Evolutionary conservation across 1,140 invertebrate species (phyloP).

Genomic region (Brachystomella parvula): DNA sequence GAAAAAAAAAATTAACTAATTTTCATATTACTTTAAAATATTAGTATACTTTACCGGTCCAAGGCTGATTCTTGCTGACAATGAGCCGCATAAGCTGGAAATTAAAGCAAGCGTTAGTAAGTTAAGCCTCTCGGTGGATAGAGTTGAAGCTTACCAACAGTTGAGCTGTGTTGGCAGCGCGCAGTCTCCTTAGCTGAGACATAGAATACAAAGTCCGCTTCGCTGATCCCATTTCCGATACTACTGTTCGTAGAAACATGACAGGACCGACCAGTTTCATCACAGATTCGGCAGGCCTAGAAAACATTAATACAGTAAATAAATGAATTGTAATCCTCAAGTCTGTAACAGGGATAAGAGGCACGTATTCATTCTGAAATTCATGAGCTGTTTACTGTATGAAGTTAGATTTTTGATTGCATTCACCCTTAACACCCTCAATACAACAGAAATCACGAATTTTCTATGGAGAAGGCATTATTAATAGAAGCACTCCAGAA

Average conservation of each 20-base stretch:
- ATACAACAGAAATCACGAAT: too few relatives aligned
- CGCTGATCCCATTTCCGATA: conserved; percentile 60
- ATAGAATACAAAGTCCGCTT: conserved; percentile 94
- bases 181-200: conserved; percentile 89
- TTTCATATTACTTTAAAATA: conserved; percentile 2
- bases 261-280: conserved; percentile 72
- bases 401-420: too few relatives aligned
- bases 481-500: too few relatives aligned
- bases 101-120: conserved; percentile 42
- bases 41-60: conserved; percentile 59
- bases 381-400: too few relatives aligned
- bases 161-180: conserved; percentile 62
- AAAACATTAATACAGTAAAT: conserved; percentile 34
- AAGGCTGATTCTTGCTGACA: conserved; percentile 91
- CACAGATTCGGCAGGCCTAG: conserved; percentile 77
- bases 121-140: not conserved
- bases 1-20: conserved; percentile 10
- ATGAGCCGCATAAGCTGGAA: conserved; percentile 92
- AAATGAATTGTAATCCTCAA: too few relatives aligned
- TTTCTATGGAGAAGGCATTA: too few relatives aligned
- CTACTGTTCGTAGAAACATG: conserved; percentile 46
- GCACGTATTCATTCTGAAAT: too few relatives aligned
- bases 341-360: too few relatives aligned
- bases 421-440: too few relatives aligned
- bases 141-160: conserved; percentile 19